A percentile compares a stretch with the other conserved stretches of the same genome.
phyloP scores from a whole-genome alignment of 1,140 invertebrate species.

The Chironomus striatipennis region DNA sequence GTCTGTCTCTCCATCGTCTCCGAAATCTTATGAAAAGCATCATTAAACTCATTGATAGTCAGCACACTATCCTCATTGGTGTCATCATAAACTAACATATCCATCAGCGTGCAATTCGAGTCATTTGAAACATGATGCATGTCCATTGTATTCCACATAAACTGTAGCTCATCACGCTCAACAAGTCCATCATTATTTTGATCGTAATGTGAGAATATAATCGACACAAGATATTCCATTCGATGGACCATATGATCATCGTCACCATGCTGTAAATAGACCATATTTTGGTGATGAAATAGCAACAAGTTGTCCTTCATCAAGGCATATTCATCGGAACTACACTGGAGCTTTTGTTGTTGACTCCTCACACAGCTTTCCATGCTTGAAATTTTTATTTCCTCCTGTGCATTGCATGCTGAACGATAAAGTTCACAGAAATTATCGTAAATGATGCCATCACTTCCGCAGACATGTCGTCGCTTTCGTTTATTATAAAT shows the following conservation, averaged over 20 bases:
- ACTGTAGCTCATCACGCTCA: conserved; percentile 55
- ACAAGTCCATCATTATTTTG: conserved; percentile 61
- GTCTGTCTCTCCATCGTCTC: conserved; percentile 44
- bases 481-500: conserved; percentile 42
- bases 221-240: conserved; percentile 63
- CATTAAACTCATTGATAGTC: conserved; percentile 65
- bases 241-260: conserved; percentile 40
- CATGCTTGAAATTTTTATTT: conserved; percentile 49
- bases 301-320: conserved; percentile 67
- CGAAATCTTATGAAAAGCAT: conserved; percentile 68
- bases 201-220: conserved; percentile 74
- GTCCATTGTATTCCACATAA: conserved; percentile 49
- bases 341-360: conserved; percentile 15
- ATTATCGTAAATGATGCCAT: conserved; percentile 62
- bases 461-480: conserved; percentile 61
- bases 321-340: conserved; percentile 47
- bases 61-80: conserved; percentile 55
- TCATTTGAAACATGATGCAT: conserved; percentile 53
- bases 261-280: conserved; percentile 39
- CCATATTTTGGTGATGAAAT: conserved; percentile 61
- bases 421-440: conserved; percentile 67
- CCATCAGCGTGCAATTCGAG: conserved; percentile 49
- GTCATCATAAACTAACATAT: conserved; percentile 65
- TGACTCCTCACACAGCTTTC: conserved; percentile 32
- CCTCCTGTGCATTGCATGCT: conserved; percentile 51